phyloP scores from a whole-genome alignment of 2,888 invertebrate species.

The Oxyscelio sp. region DNA sequence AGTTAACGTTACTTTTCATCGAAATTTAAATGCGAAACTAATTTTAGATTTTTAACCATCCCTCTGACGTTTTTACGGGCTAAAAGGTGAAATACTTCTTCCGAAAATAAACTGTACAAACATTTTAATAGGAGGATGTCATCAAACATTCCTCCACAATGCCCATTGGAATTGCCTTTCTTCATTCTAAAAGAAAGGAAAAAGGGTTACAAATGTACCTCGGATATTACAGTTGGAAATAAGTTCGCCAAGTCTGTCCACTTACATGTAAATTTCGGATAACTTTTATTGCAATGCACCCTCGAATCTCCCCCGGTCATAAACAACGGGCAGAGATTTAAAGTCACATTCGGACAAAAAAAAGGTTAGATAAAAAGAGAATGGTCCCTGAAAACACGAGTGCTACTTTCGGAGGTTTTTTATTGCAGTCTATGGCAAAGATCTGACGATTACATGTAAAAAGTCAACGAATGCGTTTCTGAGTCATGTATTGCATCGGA shows the following conservation, averaged over 20 bases:
- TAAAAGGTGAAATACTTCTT: too few species aligned
- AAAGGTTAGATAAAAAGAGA: conserved; percentile 1
- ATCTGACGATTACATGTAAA: conserved; percentile 54
- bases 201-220: too few species aligned
- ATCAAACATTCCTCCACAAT: too few species aligned
- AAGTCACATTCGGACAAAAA: conserved; percentile 41
- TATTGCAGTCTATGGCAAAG: conserved; percentile 50
- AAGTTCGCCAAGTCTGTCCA: conserved; percentile 6
- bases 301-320: conserved; percentile 16
- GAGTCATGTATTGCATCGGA: conserved; percentile 59
- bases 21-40: too few species aligned
- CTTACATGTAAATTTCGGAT: conserved; percentile 28
- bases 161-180: too few species aligned
- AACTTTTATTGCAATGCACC: conserved; percentile 33
- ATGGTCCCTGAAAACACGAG: conserved; percentile 16
- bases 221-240: too few species aligned
- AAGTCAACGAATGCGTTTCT: conserved; percentile 55
- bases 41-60: too few species aligned
- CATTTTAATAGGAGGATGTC: too few species aligned
- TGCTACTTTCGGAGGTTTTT: conserved; percentile 52
- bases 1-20: too few species aligned
- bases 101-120: too few species aligned
- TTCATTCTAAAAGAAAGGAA: too few species aligned
- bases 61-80: too few species aligned
- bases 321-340: conserved; percentile 27